phyloP scores from a whole-genome alignment of 1,140 invertebrate species.

The Panagrolaimus sp. region DNA sequence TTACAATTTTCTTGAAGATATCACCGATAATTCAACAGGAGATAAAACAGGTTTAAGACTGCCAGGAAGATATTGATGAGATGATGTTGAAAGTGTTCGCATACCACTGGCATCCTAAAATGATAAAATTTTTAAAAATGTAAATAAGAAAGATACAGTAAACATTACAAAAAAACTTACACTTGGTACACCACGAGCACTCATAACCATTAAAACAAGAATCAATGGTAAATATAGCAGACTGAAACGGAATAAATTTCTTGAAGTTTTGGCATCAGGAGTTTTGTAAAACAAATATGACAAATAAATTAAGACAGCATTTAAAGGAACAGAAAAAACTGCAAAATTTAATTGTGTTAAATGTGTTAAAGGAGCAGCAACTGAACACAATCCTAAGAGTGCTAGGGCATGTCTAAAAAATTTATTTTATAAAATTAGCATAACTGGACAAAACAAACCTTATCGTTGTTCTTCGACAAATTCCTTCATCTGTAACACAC shows the following conservation, averaged over 20 bases:
- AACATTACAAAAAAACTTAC: no score
- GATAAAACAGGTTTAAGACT: no score
- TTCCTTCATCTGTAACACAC: constrained; percentile 83
- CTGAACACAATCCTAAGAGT: constrained; percentile 70
- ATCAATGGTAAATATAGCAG: constrained; percentile 82
- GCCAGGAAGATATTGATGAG: no score
- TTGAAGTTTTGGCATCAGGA: constrained; percentile 80
- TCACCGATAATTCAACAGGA: no score
- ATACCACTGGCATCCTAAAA: no score
- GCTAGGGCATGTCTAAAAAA: constrained; percentile 70
- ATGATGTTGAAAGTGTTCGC: no score
- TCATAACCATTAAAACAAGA: constrained; percentile 79
- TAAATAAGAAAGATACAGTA: no score
- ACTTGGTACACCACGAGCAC: constrained; percentile 63
- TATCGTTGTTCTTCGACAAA: constrained; percentile 49
- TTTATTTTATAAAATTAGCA: background rate
- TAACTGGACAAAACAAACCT: constrained; percentile 31
- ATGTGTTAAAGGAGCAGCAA: constrained; percentile 71
- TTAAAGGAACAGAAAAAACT: constrained; percentile 79
- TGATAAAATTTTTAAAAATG: no score
- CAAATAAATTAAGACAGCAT: constrained; percentile 85
- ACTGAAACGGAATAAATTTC: constrained; percentile 85
- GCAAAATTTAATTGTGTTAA: constrained; percentile 87
- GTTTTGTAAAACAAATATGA: constrained; percentile 84
- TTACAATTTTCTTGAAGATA: no score